These are phyloP conservation scores for Eulacestoma nigropectus DNA, from an alignment of 2,113 vertebrate genomes.

Conservation along the genomic window DNA sequence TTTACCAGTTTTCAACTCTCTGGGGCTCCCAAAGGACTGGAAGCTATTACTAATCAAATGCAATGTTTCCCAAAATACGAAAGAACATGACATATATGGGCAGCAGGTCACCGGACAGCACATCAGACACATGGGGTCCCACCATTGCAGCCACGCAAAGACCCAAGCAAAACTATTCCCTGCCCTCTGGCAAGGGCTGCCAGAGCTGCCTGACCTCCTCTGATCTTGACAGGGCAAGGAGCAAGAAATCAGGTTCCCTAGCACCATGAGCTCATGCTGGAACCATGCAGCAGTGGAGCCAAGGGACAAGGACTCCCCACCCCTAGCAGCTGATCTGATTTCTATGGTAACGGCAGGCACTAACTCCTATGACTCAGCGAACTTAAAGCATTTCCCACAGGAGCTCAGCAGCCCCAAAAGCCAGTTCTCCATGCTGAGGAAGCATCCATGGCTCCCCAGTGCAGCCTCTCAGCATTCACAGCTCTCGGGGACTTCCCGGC, in stretches of 20 bases:
- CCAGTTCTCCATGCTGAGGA: not conserved
- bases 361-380: not conserved
- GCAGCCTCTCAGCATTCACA: not conserved
- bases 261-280: not conserved
- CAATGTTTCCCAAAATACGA: not conserved
- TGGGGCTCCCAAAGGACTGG: not conserved
- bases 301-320: constrained; percentile 30
- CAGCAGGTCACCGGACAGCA: not conserved
- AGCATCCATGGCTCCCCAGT: not conserved
- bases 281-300: constrained; percentile 6
- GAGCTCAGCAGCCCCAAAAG: not conserved
- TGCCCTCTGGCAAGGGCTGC: not conserved
- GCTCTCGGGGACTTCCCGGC: not conserved
- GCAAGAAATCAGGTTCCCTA: not conserved
- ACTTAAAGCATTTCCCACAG: not conserved
- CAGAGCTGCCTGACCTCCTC: not conserved
- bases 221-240: not conserved
- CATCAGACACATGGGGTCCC: not conserved
- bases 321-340: constrained; percentile 48
- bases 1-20: not conserved
- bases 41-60: not conserved
- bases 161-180: not conserved
- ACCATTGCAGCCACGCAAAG: not conserved
- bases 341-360: constrained; percentile 43
- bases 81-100: constrained; percentile 6